These are phyloP conservation scores for Hirtodrosophila duncani DNA, from an alignment of 2,888 invertebrate species.

Conservation along the genomic window DNA sequence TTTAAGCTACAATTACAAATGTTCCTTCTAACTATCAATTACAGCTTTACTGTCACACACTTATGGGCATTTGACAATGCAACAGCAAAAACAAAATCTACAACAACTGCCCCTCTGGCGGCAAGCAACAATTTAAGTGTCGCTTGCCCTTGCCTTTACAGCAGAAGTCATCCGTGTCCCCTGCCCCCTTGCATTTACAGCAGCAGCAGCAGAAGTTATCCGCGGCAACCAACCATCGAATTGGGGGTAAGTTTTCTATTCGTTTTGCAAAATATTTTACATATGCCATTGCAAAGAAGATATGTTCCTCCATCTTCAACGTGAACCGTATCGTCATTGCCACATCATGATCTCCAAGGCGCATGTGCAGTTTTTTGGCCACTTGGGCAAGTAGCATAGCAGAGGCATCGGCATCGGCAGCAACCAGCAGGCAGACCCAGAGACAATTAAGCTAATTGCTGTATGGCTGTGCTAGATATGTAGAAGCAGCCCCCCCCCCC, in stretches of 20 bases:
- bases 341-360: conserved; percentile 17
- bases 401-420: neutral
- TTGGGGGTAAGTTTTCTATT: conserved; percentile 3
- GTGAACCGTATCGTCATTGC: conserved; percentile 3
- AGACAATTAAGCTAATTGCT: conserved; percentile 75
- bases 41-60: conserved; percentile 35
- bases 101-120: conserved; percentile 34
- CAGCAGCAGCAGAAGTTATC: no score
- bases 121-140: conserved; percentile 47
- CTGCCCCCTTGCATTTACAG: no score
- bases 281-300: no score
- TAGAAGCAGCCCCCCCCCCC: conserved; percentile 3
- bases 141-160: conserved; percentile 30
- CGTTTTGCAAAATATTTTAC: neutral
- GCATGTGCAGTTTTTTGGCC: conserved; percentile 41
- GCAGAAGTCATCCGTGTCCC: no score
- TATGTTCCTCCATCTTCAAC: no score
- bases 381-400: conserved; percentile 39
- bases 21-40: neutral
- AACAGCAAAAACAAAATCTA: conserved; percentile 15
- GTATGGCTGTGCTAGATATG: conserved; percentile 27
- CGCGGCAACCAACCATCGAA: no score
- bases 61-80: conserved; percentile 37
- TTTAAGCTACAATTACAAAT: no score
- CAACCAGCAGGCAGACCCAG: no score